A percentile compares a stretch with the other conserved stretches of the same genome.
Evolutionary conservation across 2,888 invertebrate genomes (phyloP).

Genomic region (Amphipoea oculea): DNA sequence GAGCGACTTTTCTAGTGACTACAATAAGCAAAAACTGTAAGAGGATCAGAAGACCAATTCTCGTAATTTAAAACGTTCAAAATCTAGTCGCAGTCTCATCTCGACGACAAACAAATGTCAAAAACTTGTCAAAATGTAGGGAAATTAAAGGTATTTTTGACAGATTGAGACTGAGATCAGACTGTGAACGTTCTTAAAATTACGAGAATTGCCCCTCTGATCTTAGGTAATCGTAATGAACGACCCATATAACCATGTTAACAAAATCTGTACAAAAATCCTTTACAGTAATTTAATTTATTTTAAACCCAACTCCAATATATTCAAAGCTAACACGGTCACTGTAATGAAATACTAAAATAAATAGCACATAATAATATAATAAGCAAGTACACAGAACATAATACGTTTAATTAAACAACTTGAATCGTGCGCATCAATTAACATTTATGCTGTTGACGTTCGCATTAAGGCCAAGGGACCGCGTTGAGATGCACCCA

Average conservation of each 20-base stretch:
- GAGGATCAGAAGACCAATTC: too few relatives aligned
- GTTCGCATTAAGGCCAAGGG: constrained; percentile 81
- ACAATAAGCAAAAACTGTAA: too few relatives aligned
- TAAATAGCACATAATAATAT: constrained; percentile 21
- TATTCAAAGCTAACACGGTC: constrained; percentile 3
- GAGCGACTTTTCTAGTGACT: neutral
- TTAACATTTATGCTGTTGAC: constrained; percentile 71
- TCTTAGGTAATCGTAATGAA: neutral
- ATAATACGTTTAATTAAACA: constrained; percentile 64
- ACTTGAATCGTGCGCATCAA: constrained; percentile 65
- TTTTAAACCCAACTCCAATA: neutral
- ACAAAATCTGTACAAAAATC: neutral
- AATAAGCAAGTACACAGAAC: constrained; percentile 40
- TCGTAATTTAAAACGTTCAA: too few relatives aligned
- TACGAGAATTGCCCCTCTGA: too few relatives aligned
- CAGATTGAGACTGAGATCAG: too few relatives aligned
- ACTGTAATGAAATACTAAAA: constrained; percentile 28
- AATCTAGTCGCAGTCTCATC: too few relatives aligned
- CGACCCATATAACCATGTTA: neutral
- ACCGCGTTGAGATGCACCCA: constrained; percentile 55
- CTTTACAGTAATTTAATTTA: neutral
- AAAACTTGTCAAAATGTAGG: too few relatives aligned
- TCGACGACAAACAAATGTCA: too few relatives aligned
- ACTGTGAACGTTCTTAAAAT: too few relatives aligned
- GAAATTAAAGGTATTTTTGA: too few relatives aligned